Evolutionary conservation across 1,140 invertebrate species (phyloP).

Genomic region (Drosophila teissieri): DNA sequence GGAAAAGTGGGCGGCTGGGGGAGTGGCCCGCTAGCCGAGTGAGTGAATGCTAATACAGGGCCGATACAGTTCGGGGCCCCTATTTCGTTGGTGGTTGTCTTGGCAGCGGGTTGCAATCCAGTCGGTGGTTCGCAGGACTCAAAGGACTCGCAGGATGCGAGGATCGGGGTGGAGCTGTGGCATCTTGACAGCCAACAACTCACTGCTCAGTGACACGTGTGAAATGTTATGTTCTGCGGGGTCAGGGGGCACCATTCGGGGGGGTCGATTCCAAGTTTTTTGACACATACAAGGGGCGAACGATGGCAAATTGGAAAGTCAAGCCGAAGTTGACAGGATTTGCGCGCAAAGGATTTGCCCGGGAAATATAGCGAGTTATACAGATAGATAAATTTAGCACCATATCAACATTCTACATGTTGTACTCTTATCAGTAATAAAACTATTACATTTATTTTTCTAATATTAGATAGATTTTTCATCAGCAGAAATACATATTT

Average conservation of each 20-base stretch:
- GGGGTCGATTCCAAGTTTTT: constrained; percentile 53
- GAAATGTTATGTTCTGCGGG: constrained; percentile 65
- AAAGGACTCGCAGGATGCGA: constrained; percentile 13
- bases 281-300: constrained; percentile 69
- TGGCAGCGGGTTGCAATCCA: constrained; percentile 46
- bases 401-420: background rate
- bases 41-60: constrained; percentile 38
- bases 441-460: too few species aligned
- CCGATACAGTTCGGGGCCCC: constrained; percentile 36
- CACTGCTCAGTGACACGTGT: constrained; percentile 76
- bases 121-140: constrained; percentile 5
- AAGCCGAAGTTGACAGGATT: constrained; percentile 74
- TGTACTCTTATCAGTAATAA: too few species aligned
- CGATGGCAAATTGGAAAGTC: constrained; percentile 69
- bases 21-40: constrained; percentile 15
- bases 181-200: constrained; percentile 69
- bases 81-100: constrained; percentile 38
- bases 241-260: constrained; percentile 4
- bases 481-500: too few species aligned
- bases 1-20: background rate
- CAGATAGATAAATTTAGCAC: constrained; percentile 3
- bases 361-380: constrained; percentile 44
- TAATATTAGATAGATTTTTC: too few species aligned
- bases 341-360: constrained; percentile 66
- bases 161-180: constrained; percentile 28